phyloP scores from a whole-genome alignment of 1,140 invertebrate genomes.

The Drosophila bipectinata region DNA sequence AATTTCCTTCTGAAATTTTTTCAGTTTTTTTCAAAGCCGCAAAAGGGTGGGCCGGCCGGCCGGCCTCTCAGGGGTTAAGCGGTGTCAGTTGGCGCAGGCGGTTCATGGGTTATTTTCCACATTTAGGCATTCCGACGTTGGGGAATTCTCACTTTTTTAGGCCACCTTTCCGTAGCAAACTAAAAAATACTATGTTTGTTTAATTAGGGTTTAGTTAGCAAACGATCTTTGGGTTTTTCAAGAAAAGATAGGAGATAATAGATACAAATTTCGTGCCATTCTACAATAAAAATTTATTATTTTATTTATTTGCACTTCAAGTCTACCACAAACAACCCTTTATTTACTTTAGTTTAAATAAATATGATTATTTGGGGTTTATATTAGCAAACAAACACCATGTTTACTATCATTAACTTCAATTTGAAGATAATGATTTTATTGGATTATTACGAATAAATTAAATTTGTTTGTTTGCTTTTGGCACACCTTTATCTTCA shows the following conservation, averaged over 20 bases:
- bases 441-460: neutral
- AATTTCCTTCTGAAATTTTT: slow-evolving; percentile 32
- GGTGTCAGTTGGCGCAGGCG: slow-evolving; percentile 5
- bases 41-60: slow-evolving; percentile 12
- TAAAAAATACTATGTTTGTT: too few relatives aligned
- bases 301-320: neutral
- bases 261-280: neutral
- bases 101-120: slow-evolving; percentile 1
- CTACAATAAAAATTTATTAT: neutral
- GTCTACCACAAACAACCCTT: neutral
- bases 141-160: slow-evolving; percentile 2
- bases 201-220: too few relatives aligned
- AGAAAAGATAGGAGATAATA: neutral
- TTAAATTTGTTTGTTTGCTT: too few relatives aligned
- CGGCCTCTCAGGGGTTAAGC: slow-evolving; percentile 25
- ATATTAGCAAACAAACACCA: slow-evolving; percentile 5
- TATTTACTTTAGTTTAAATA: neutral
- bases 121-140: neutral
- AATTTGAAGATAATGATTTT: slow-evolving; percentile 10
- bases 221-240: neutral
- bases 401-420: neutral
- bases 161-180: neutral
- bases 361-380: slow-evolving; percentile 15
- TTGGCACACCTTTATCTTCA: neutral
- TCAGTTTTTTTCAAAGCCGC: slow-evolving; percentile 15